Percentiles rank a stretch among this genome's conserved stretches.
Conservation (phyloP, 1,140 invertebrate species). For the Lucilia cuprina region DNA sequence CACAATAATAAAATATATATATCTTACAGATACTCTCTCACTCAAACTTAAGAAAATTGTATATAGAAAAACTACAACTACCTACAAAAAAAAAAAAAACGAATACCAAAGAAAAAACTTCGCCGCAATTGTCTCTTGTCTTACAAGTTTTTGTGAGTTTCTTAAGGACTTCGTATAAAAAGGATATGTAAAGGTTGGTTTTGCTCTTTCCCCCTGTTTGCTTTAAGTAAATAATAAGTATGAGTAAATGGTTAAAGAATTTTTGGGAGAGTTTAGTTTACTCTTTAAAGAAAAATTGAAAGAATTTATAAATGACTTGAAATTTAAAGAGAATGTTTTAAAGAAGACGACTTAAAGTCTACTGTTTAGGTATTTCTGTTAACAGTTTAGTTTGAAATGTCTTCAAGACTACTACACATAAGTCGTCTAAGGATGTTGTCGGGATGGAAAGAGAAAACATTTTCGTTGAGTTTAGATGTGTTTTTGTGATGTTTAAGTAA, state of each 20-base stretch:
- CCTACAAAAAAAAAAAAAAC: no score
- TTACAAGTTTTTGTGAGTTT: background rate
- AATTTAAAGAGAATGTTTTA: background rate
- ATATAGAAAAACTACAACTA: no score
- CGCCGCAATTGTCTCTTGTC: slow-evolving; percentile 1
- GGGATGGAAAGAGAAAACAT: background rate
- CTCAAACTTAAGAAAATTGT: background rate
- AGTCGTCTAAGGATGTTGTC: background rate
- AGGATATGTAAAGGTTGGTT: background rate
- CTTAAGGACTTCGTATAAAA: background rate
- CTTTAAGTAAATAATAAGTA: background rate
- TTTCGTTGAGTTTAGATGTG: background rate
- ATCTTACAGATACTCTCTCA: background rate
- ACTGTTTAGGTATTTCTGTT: background rate
- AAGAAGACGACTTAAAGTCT: slow-evolving; percentile 9
- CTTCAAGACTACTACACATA: background rate
- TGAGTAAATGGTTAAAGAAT: background rate
- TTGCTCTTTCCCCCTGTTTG: background rate
- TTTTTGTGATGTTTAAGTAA: background rate
- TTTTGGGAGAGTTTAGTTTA: background rate
- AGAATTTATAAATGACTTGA: background rate
- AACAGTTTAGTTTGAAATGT: background rate
- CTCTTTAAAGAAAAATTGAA: background rate
- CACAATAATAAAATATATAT: background rate
- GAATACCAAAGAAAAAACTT: background rate